A percentile compares a stretch with the other conserved stretches of the same genome.
Evolutionary conservation across 92 coral and sea anemone genomes (phyloP).

Genomic region (Montipora capitata): DNA sequence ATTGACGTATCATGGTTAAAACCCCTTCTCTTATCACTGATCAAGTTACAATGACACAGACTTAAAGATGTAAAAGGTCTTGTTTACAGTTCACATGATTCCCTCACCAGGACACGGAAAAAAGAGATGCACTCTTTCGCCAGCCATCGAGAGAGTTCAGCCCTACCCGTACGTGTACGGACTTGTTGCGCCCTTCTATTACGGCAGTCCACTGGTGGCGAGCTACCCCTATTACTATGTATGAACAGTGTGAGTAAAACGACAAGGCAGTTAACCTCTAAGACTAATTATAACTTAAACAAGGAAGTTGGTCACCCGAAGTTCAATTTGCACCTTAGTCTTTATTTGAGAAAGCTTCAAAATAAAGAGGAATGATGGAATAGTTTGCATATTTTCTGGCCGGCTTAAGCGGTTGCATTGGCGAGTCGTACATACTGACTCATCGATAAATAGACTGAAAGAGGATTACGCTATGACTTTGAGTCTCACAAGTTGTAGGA

Average conservation of each 20-base stretch:
- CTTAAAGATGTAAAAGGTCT: too few relatives aligned
- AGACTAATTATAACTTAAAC: neutral
- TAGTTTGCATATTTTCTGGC: too few relatives aligned
- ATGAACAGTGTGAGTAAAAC: neutral
- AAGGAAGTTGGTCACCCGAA: too few relatives aligned
- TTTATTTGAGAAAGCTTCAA: too few relatives aligned
- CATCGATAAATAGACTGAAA: neutral
- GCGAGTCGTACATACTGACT: neutral
- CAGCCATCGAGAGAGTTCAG: conserved; percentile 7
- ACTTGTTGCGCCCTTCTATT: conserved; percentile 20
- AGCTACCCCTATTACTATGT: conserved; percentile 28
- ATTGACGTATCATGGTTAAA: too few relatives aligned
- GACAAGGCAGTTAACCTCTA: neutral
- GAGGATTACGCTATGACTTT: too few relatives aligned
- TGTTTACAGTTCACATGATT: neutral
- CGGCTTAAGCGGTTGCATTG: neutral
- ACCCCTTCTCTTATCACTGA: too few relatives aligned
- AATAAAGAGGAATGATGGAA: too few relatives aligned
- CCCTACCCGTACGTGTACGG: conserved; percentile 36
- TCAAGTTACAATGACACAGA: too few relatives aligned
- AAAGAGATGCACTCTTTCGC: conserved; percentile 43
- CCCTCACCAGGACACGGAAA: neutral
- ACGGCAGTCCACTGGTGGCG: conserved; percentile 15
- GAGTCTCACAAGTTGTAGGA: neutral
- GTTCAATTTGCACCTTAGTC: too few relatives aligned